phyloP scores from a whole-genome alignment of 2,797 vertebrate genomes.

The Diplodus sargus region DNA sequence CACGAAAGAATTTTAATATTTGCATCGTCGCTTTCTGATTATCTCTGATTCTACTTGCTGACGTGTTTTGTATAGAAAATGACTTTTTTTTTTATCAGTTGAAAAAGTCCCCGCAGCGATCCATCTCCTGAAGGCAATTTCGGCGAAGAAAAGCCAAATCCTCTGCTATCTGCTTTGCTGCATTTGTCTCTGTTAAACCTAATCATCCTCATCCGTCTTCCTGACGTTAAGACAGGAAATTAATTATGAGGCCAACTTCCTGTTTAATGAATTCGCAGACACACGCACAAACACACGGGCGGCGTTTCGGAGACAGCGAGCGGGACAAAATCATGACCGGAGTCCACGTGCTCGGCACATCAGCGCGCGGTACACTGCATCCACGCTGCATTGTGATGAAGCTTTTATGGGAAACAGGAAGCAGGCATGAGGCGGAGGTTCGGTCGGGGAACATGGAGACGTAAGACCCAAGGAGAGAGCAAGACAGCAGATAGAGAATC shows the following conservation, averaged over 20 bases:
- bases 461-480: background rate
- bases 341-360: conserved; percentile 32
- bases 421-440: conserved; percentile 5
- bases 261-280: conserved; percentile 65
- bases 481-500: conserved; percentile 20
- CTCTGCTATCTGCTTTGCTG: conserved; percentile 50
- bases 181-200: conserved; percentile 58
- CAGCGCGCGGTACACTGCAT: conserved; percentile 14
- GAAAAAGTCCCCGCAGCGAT: conserved; percentile 45
- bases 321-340: conserved; percentile 22
- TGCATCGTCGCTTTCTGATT: background rate
- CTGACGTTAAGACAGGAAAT: conserved; percentile 73
- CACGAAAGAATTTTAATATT: background rate
- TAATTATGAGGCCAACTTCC: conserved; percentile 76
- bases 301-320: conserved; percentile 2
- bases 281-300: conserved; percentile 35
- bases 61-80: conserved; percentile 31
- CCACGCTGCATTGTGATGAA: conserved; percentile 7
- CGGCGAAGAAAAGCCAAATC: conserved; percentile 36
- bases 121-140: conserved; percentile 47
- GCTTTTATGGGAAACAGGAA: conserved; percentile 22
- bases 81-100: conserved; percentile 37
- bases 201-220: conserved; percentile 72
- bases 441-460: conserved; percentile 13
- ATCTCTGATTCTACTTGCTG: background rate